Evolutionary conservation across 2,888 invertebrate species (phyloP), one percentile per base, ranked within the genome.

Genomic region (Spodoptera littoralis): DNA sequence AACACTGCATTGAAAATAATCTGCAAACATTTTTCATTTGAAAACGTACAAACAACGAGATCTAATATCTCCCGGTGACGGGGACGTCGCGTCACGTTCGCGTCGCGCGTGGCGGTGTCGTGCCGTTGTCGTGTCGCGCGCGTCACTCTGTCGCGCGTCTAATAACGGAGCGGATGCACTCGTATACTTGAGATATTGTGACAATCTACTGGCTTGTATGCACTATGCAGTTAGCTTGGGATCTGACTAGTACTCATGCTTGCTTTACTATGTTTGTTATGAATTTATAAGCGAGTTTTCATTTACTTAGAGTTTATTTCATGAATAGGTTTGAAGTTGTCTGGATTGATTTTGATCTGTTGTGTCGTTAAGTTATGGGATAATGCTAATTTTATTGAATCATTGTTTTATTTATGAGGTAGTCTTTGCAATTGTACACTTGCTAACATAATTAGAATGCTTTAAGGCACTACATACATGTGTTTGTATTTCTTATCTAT

Each of bases 21-120:
- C 71, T 69, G 51, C 73, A 65, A 76, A 69, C 79, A 79, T 79
- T 77, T 77, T 79, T 79, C 79, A 77, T 79, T 73, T 64, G 60
- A 67, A 76, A 69, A 76, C 59, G 73, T 69, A 79, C 74, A 60
- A 78, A 70, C 67, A 70, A 65, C 65, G 54, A 65, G 75, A 78
- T 78, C 71, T 79, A 79, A 78, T 79, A 78, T 79, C 69, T 65
- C 65, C 30, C 42, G 50, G 57, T 79, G 79, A 79, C 69, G 60
- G 55, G 65, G 60, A 66, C 70, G 73, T 61, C 73, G 63, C 64
- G 73, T 76, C 76, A 68, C 73, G 69, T 71, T 53, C 61, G 62
- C 64, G 68, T 63, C 64, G 61, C 64, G 24, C 27, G 60, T 22
- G 51, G 50, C 61, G 55, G 54, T 64, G 62, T 66, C 76, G 56